Percentiles rank a stretch among this genome's conserved stretches.
These are phyloP conservation scores for Polia nebulosa DNA, from an alignment of 2,888 invertebrate species.

Conservation along the genomic window DNA sequence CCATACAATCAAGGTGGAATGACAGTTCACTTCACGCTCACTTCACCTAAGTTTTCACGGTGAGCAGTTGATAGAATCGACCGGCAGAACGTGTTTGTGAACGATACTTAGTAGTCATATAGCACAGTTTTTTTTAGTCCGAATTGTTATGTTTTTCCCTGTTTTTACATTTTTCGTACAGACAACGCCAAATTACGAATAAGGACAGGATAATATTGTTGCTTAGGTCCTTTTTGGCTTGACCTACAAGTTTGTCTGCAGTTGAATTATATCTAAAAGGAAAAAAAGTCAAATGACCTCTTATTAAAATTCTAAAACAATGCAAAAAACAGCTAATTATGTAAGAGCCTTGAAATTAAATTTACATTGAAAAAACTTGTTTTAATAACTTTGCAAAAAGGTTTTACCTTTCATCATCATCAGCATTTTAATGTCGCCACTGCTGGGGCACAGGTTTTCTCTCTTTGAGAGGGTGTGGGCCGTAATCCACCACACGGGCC, in stretches of 20 bases:
- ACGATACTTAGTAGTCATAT: slow-evolving; percentile 1
- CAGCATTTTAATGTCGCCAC: no score
- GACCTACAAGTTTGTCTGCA: slow-evolving; percentile 1
- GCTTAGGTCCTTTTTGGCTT: not conserved
- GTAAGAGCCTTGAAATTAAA: slow-evolving; percentile 1
- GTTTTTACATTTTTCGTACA: not conserved
- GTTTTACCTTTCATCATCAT: no score
- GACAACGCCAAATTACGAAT: slow-evolving; percentile 13
- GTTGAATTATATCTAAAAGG: slow-evolving; percentile 13
- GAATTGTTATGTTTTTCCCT: not conserved
- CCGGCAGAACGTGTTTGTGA: no score
- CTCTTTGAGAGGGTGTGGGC: no score
- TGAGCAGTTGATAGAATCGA: no score
- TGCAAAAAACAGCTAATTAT: not conserved
- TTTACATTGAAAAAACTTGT: slow-evolving; percentile 10
- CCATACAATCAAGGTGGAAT: no score
- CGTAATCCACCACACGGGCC: no score
- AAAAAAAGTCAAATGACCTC: not conserved
- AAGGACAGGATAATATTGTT: not conserved
- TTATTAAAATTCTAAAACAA: not conserved
- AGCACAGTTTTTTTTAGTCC: not conserved
- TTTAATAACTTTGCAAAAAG: not conserved
- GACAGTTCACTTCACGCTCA: no score
- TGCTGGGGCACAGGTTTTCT: no score
- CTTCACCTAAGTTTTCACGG: no score